A percentile compares a stretch with the other conserved stretches of the same genome.
Evolutionary conservation across 2,888 invertebrate genomes (phyloP).

Genomic region (Piscicola geometra): DNA sequence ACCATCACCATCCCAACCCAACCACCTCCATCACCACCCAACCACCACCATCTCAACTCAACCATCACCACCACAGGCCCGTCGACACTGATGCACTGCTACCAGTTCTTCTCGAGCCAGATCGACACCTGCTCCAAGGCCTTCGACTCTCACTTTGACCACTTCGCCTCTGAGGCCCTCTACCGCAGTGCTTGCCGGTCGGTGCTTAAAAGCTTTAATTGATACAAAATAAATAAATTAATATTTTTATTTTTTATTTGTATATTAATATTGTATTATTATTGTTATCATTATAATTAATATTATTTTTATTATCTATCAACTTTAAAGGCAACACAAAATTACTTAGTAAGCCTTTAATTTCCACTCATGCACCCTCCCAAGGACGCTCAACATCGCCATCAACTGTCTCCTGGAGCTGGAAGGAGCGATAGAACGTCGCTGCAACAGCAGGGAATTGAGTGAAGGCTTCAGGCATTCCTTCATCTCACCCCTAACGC

Average conservation of each 20-base stretch:
- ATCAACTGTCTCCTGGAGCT: not conserved
- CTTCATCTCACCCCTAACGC: not conserved
- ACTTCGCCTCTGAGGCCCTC: conserved; percentile 6
- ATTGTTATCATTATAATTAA: no score
- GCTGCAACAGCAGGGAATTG: not conserved
- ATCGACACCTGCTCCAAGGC: conserved; percentile 11
- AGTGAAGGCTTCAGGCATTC: not conserved
- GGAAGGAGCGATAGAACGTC: not conserved
- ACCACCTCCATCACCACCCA: no score
- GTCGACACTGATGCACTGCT: not conserved
- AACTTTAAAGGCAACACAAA: no score
- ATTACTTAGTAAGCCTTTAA: no score
- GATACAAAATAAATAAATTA: not conserved
- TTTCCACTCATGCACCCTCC: no score
- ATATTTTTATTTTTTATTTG: not conserved
- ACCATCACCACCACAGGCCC: not conserved
- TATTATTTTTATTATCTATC: no score
- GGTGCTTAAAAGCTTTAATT: not conserved
- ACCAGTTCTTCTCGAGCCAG: conserved; percentile 9
- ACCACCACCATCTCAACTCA: not conserved
- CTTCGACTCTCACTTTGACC: conserved; percentile 9
- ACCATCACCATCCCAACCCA: no score
- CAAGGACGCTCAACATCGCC: conserved; percentile 7
- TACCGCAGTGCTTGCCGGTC: conserved; percentile 11
- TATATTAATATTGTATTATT: not conserved